phyloP scores from a whole-genome alignment of 2,113 vertebrate genomes.

The Heterotilapia buettikoferi region DNA sequence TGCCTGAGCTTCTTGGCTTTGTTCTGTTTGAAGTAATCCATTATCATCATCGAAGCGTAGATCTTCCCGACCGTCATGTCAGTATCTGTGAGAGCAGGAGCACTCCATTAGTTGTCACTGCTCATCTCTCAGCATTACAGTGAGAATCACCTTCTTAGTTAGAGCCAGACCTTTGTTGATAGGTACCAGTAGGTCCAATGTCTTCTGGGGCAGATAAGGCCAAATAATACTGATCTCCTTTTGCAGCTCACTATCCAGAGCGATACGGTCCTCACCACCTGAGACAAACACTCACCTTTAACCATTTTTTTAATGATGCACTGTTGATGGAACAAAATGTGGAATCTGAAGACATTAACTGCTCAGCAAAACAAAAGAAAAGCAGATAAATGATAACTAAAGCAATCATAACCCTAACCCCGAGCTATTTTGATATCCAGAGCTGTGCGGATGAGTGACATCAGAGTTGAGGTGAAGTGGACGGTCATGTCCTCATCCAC shows the following conservation, averaged over 20 bases:
- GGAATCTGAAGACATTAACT: neutral
- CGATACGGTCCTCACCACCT: slow-evolving; percentile 94
- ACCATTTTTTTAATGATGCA: neutral
- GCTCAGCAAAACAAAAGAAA: neutral
- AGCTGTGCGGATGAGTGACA: slow-evolving; percentile 96
- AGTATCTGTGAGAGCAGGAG: slow-evolving; percentile 74
- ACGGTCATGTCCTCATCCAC: slow-evolving; percentile 96
- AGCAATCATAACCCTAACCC: slow-evolving; percentile 68
- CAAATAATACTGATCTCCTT: slow-evolving; percentile 97
- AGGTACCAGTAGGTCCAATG: slow-evolving; percentile 90
- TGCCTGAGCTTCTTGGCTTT: slow-evolving; percentile 95
- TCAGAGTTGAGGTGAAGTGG: slow-evolving; percentile 96
- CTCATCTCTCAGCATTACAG: neutral
- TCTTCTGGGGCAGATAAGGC: slow-evolving; percentile 97
- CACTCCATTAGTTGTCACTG: neutral
- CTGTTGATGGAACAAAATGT: neutral
- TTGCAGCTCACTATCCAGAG: slow-evolving; percentile 87
- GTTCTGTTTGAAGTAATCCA: slow-evolving; percentile 98
- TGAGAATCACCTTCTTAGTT: neutral
- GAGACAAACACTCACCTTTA: neutral
- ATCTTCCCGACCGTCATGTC: slow-evolving; percentile 99
- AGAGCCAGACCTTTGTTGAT: slow-evolving; percentile 89
- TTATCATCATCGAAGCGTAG: slow-evolving; percentile 99
- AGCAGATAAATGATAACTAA: neutral
- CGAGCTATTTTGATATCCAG: slow-evolving; percentile 96